A percentile compares a stretch with the other conserved stretches of the same genome.
These are phyloP conservation scores for Carassius carassius DNA, from an alignment of 2,113 vertebrate genomes.

Conservation along the genomic window DNA sequence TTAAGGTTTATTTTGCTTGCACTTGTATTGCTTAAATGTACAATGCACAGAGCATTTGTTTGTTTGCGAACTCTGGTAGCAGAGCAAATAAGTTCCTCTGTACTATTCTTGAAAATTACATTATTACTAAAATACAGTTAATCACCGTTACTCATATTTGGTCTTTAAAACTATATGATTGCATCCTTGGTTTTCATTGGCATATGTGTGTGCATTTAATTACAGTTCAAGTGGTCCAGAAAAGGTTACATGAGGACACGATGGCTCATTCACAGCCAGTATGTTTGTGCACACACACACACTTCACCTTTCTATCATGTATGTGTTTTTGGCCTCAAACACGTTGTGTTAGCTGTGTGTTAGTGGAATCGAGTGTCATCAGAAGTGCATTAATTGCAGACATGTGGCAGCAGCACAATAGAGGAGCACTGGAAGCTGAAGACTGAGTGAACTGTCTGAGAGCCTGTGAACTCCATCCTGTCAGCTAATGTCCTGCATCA, in stretches of 20 bases:
- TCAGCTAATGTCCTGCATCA: constrained; percentile 54
- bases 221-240: constrained; percentile 83
- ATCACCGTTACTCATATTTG: not conserved
- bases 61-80: not conserved
- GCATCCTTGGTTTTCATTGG: not conserved
- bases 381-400: constrained; percentile 63
- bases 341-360: constrained; percentile 50
- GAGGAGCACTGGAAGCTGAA: constrained; percentile 28
- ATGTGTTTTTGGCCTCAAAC: constrained; percentile 38
- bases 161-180: not conserved
- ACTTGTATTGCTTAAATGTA: not conserved
- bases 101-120: not conserved
- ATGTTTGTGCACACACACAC: constrained; percentile 56
- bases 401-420: constrained; percentile 63
- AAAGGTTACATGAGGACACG: constrained; percentile 84
- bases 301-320: not conserved
- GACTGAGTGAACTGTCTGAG: constrained; percentile 59
- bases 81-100: not conserved
- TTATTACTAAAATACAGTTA: not conserved
- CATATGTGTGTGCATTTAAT: constrained; percentile 1
- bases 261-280: constrained; percentile 83
- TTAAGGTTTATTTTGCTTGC: not conserved
- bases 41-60: not conserved
- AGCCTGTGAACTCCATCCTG: constrained; percentile 19
- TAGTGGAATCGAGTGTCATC: constrained; percentile 49